phyloP scores from a whole-genome alignment of 2,888 invertebrate species.

The Tipula confusa region DNA sequence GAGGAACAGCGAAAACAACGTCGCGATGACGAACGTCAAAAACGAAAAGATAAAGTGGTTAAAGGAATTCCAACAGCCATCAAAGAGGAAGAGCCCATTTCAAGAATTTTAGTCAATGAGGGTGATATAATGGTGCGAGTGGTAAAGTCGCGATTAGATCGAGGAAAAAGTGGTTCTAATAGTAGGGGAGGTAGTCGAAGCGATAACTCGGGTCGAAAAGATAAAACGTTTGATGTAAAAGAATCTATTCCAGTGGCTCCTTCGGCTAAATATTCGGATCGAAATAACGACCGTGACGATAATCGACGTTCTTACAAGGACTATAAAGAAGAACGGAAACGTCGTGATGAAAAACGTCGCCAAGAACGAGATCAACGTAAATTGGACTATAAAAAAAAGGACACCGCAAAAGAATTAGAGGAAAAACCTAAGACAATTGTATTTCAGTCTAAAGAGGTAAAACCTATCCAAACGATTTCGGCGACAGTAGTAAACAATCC shows the following conservation, averaged over 20 bases:
- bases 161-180: slow-evolving; percentile 28
- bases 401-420: slow-evolving; percentile 36
- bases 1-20: slow-evolving; percentile 45
- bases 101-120: slow-evolving; percentile 29
- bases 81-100: slow-evolving; percentile 40
- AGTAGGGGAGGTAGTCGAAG: neutral
- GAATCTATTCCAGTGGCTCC: neutral
- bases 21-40: slow-evolving; percentile 45
- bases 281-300: neutral
- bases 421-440: neutral
- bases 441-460: slow-evolving; percentile 12
- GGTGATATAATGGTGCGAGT: slow-evolving; percentile 35
- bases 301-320: slow-evolving; percentile 34
- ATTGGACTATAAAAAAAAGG: slow-evolving; percentile 39
- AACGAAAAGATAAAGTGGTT: slow-evolving; percentile 35
- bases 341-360: slow-evolving; percentile 44
- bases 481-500: neutral
- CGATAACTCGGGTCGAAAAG: neutral
- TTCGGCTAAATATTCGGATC: neutral
- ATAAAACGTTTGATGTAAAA: neutral
- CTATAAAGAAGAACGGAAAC: slow-evolving; percentile 36
- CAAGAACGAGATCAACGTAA: slow-evolving; percentile 49
- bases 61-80: slow-evolving; percentile 37
- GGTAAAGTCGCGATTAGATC: slow-evolving; percentile 33
- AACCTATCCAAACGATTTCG: neutral